phyloP scores from a whole-genome alignment of 1,140 invertebrate genomes.

The Whitmania pigra region DNA sequence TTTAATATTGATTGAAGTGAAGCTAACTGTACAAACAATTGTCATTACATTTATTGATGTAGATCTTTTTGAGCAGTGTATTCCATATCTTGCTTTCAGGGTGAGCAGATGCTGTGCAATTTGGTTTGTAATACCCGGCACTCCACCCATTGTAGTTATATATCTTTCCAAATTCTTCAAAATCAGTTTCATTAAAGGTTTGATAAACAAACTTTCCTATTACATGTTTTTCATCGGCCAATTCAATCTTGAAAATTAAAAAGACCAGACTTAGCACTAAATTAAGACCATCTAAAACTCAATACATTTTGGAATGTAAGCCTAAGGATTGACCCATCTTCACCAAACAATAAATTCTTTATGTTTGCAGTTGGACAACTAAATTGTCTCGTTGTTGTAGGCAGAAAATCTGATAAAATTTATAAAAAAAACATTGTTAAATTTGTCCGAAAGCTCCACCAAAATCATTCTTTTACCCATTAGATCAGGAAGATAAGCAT shows the following conservation, averaged over 20 bases:
- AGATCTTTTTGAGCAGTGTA: background rate
- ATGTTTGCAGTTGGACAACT: too few species aligned
- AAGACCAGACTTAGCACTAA: background rate
- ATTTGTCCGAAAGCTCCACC: too few species aligned
- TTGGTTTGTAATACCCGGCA: slow-evolving; percentile 32
- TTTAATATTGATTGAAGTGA: background rate
- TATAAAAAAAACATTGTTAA: too few species aligned
- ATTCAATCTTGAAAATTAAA: slow-evolving; percentile 28
- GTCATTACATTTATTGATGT: background rate
- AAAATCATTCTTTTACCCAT: background rate
- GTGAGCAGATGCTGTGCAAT: slow-evolving; percentile 30
- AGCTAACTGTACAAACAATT: background rate
- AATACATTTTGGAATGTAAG: background rate
- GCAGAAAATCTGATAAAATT: too few species aligned
- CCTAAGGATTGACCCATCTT: too few species aligned
- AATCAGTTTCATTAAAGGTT: slow-evolving; percentile 34
- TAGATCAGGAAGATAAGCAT: background rate
- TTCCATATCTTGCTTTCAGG: slow-evolving; percentile 30
- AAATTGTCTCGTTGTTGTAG: too few species aligned
- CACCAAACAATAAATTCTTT: too few species aligned
- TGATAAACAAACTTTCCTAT: slow-evolving; percentile 30
- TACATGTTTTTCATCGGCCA: slow-evolving; percentile 27
- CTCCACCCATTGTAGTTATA: slow-evolving; percentile 30
- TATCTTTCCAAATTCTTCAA: slow-evolving; percentile 29
- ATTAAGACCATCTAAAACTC: background rate